Base-by-base conservation (phyloP, 2,797 vertebrate species). In the Acipenser oxyrinchus region DNA sequence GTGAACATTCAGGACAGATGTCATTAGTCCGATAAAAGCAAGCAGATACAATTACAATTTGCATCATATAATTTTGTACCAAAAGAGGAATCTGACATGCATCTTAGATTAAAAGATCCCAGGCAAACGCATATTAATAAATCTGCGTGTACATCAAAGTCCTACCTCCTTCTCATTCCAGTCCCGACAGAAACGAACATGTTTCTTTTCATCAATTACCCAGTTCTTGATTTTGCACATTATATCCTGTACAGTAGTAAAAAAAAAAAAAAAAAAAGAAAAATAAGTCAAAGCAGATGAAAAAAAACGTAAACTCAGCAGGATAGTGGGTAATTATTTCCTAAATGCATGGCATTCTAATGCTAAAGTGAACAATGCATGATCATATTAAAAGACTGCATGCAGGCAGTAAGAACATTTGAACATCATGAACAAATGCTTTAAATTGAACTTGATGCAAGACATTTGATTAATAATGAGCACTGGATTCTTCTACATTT, bases 151-250 rank as follows among this genome's bases (percentile, higher is more conserved):
- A 81, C 81, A 84, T 86, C 80, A 91, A 91, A 80, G 87, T 75
- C 89, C 82, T 86, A 95, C 95, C 93, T 96, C 94, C 88, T 96
- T 95, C 86, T 95, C 95, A 82, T 95, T 96, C 94, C 92, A 93
- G 69, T 95, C 92, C 68, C 83, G 94, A 89, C 89, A 92, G 91
- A 91, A 93, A 74, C 91, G 92, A 75, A 95, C 87, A 78, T 91
- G 90, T 86, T 95, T 94, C 91, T 94, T 97, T 88, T 97, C 92
- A 88, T 96, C 93, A 85, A 89, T 81, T 79, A 96, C 89, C 94
- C 93, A 93, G 86, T 88, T 92, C 92, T 95, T 95, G 88, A 96
- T 94, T 95, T 95, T 94, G 89, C 93, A 94, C 91, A 96, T 96
- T 89, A 94, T 86, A 57, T 96, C 97, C 95, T 98, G 89, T 63